These are phyloP conservation scores for Drosophila bocqueti DNA, from an alignment of 1,140 invertebrate species.

Conservation along the genomic window DNA sequence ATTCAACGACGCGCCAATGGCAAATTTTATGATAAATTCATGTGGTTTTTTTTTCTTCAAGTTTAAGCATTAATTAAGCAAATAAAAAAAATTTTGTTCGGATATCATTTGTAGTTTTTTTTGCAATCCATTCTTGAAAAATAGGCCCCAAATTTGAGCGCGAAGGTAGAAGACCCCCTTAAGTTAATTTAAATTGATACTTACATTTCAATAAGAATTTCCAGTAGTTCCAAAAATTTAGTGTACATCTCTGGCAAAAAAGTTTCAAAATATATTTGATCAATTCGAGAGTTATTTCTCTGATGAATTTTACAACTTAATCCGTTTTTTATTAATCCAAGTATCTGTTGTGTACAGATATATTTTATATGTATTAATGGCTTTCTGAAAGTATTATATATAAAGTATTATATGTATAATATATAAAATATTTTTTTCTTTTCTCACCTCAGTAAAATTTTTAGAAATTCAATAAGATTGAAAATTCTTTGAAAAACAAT, in stretches of 20 bases:
- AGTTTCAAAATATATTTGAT: conserved; percentile 25
- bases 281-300: conserved; percentile 14
- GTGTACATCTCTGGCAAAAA: conserved; percentile 37
- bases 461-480: conserved; percentile 52
- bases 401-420: not conserved
- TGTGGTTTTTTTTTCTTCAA: too few species aligned
- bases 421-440: not conserved
- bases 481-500: conserved; percentile 30
- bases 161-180: too few species aligned
- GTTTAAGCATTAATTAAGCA: too few species aligned
- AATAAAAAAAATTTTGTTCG: too few species aligned
- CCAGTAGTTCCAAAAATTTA: conserved; percentile 53
- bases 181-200: conserved; percentile 11
- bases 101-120: too few species aligned
- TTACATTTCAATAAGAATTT: conserved; percentile 53
- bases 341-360: conserved; percentile 38
- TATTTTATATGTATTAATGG: conserved; percentile 38
- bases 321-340: conserved; percentile 46
- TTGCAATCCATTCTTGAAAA: too few species aligned
- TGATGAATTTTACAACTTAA: not conserved
- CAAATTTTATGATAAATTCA: too few species aligned
- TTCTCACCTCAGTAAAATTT: conserved; percentile 46
- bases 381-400: conserved; percentile 22
- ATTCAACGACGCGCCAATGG: too few species aligned
- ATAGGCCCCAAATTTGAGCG: too few species aligned